Evolutionary conservation across 1,140 invertebrate genomes (phyloP).

Genomic region (Ridgeia piscesae): DNA sequence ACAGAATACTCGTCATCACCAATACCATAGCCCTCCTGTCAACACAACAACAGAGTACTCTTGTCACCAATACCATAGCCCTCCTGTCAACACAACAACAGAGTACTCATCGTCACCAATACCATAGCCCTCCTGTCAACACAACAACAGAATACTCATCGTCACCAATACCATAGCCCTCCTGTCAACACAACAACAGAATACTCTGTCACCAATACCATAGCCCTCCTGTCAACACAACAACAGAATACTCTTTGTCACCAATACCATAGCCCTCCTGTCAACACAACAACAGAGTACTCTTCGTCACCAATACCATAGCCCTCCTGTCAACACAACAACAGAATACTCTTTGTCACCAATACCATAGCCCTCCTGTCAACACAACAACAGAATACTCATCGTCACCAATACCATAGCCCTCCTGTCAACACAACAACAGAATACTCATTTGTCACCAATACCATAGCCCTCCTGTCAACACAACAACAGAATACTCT

Average conservation of each 20-base stretch:
- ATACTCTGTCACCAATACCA: slow-evolving; percentile 70
- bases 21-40: slow-evolving; percentile 31
- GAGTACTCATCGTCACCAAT: slow-evolving; percentile 79
- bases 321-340: slow-evolving; percentile 24
- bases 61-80: slow-evolving; percentile 66
- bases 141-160: slow-evolving; percentile 76
- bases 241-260: slow-evolving; percentile 83
- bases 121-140: slow-evolving; percentile 30
- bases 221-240: slow-evolving; percentile 27
- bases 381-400: slow-evolving; percentile 69
- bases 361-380: slow-evolving; percentile 31
- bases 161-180: slow-evolving; percentile 60
- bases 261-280: slow-evolving; percentile 32
- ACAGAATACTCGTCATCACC: slow-evolving; percentile 83
- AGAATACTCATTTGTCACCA: slow-evolving; percentile 80
- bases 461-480: slow-evolving; percentile 31
- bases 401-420: slow-evolving; percentile 67
- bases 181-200: slow-evolving; percentile 62
- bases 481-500: slow-evolving; percentile 70
- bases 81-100: slow-evolving; percentile 52
- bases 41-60: slow-evolving; percentile 69
- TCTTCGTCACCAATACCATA: slow-evolving; percentile 70
- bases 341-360: slow-evolving; percentile 83
- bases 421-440: slow-evolving; percentile 52
- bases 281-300: slow-evolving; percentile 67